Base-by-base conservation (phyloP, 2,888 invertebrate species). In the Synanthedon formicaeformis region DNA sequence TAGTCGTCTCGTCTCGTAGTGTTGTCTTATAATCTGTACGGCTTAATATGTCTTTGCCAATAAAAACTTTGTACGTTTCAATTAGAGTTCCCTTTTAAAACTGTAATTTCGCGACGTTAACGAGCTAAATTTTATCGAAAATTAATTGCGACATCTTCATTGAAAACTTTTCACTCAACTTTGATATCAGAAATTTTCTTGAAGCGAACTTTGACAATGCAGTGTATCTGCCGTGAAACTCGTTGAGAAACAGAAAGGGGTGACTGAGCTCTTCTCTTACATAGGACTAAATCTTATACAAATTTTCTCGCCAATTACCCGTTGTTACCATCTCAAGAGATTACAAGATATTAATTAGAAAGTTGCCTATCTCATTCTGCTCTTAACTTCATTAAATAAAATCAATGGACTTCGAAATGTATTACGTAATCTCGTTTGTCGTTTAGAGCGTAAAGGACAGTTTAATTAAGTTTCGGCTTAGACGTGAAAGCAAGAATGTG, bases 81-180 rank as follows among this genome's bases (percentile, higher is more conserved):
- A 85, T 85, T 81, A 82, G 73, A 68, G 69, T 69, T 34, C 71
- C 73, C 73, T 75, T 75, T 72, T 79, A 77, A 79, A 73, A 69
- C 73, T 75, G 77, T 80, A 79, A 82, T 81, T 82, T 81, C 72
- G 73, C 69, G 75, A 78, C 78, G 83, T 83, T 84, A 85, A 84
- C 83, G 85, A 83, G 81, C 80, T 78, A 78, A 83, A 85, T 82
- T 85, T 83, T 80, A 84, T 83, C 80, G 83, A 81, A 85, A 85
- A 86, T 85, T 86, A 86, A 85, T 86, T 84, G 82, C 82, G 81
- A 85, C 84, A 81, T 83, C 83, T 84, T 81, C 81, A 81, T 80
- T 78, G 79, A 76, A 82, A 84, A 86, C 69, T 83, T 81, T 75
- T 70, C 68, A 75, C 72, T 77, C 67, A 73, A 81, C 72, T 81